These are phyloP conservation scores for Rostratula benghalensis DNA, from an alignment of 2,113 vertebrate species.

Conservation along the genomic window DNA sequence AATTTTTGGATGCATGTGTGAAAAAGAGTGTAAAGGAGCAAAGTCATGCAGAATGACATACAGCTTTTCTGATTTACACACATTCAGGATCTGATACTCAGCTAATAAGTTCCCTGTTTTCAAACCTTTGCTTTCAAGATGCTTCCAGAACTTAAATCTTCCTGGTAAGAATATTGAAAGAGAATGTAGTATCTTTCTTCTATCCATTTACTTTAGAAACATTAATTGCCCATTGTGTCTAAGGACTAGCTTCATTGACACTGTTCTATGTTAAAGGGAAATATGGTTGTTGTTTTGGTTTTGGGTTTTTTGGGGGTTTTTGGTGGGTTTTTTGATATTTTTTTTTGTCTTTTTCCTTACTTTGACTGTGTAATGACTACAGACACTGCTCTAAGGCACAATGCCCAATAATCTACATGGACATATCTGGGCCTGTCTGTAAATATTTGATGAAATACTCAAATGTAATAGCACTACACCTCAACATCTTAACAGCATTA, in stretches of 20 bases:
- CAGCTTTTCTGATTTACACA: not conserved
- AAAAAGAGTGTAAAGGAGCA: not conserved
- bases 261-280: not conserved
- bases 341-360: not conserved
- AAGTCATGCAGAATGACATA: not conserved
- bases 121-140: not conserved
- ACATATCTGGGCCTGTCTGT: not conserved
- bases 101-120: not conserved
- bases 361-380: not conserved
- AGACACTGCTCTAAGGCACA: not conserved
- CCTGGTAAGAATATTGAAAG: not conserved
- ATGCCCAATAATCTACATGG: not conserved
- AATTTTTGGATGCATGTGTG: not conserved
- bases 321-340: too few species aligned
- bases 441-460: not conserved
- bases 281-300: not conserved
- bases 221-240: not conserved
- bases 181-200: not conserved
- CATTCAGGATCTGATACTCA: not conserved
- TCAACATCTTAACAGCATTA: not conserved
- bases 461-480: not conserved
- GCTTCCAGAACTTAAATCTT: not conserved
- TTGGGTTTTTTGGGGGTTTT: too few species aligned
- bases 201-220: not conserved
- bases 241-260: not conserved